Base-by-base conservation (phyloP, 1,140 invertebrate genomes). In the Atopsyche davidsoni region DNA sequence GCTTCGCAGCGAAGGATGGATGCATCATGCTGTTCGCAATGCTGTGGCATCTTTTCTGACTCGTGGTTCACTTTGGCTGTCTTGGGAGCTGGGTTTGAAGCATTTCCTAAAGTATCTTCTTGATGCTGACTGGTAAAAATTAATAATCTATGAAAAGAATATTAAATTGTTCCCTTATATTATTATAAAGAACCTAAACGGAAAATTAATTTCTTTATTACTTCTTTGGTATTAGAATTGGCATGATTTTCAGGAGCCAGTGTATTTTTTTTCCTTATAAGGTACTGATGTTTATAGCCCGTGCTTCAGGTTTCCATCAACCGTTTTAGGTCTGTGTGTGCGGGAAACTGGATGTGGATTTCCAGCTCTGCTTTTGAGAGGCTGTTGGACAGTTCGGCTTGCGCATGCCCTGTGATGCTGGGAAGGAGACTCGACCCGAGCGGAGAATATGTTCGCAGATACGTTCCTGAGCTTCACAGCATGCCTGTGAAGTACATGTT, bases 281-380 rank as follows among this genome's bases (percentile, higher is more conserved):
- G n/a, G n/a, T n/a, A n/a, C n/a, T n/a, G n/a, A n/a, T n/a, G n/a
- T n/a, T n/a, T n/a, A n/a, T n/a, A n/a, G n/a, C n/a, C n/a, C n/a
- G n/a, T n/a, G n/a, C n/a, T n/a, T n/a, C n/a, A n/a, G n/a, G n/a
- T n/a, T n/a, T n/a, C n/a, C n/a, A n/a, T n/a, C n/a, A n/a, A n/a
- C n/a, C n/a, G n/a, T n/a, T n/a, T n/a, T n/a, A 71, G 69, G 69
- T 85, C 83, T 2, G 80, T 87, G 1, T 84, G 80, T 65, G 80
- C 83, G 14, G 85, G 83, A 19, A 87, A 87, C 67, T 87, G 85
- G 85, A 86, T 87, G 82, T 87, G 84, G 84, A 80, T 87, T 3
- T 84, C 82, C 4, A 81, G 79, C 18, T 83, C 80, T 21, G 84
- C 84, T 4, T 87, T 87, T 67, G 81, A 83, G 51, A 72, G 75